Evolutionary conservation across 2,113 vertebrate genomes (phyloP).

Genomic region (Physeter macrocephalus): DNA sequence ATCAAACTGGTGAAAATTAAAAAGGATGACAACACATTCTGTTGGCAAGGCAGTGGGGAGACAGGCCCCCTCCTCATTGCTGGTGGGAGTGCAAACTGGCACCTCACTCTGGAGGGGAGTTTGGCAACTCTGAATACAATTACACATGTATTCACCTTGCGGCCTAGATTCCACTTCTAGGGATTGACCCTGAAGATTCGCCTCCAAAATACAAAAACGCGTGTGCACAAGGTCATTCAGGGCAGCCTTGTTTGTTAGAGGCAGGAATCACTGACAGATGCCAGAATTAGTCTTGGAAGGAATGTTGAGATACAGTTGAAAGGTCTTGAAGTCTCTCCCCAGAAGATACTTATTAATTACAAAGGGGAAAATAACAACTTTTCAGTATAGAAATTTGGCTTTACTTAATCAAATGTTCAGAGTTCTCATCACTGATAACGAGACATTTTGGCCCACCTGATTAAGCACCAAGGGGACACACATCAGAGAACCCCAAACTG

Average conservation of each 20-base stretch:
- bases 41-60: not conserved
- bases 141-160: no score
- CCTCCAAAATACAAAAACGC: not conserved
- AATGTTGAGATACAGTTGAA: not conserved
- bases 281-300: not conserved
- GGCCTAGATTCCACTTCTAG: not conserved
- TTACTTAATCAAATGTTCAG: not conserved
- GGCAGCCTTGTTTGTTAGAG: not conserved
- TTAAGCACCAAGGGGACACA: not conserved
- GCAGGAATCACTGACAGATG: not conserved
- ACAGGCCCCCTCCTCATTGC: not conserved
- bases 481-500: not conserved
- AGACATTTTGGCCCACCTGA: not conserved
- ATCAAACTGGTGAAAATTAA: not conserved
- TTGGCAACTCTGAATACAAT: not conserved
- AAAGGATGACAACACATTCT: not conserved
- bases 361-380: not conserved
- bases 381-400: not conserved
- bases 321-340: not conserved
- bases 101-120: not conserved
- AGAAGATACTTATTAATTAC: not conserved
- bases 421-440: not conserved
- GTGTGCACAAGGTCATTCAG: not conserved
- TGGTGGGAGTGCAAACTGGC: not conserved
- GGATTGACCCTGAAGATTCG: not conserved